Evolutionary conservation across 30 jellyfish, hydroid and myxozoan genomes (phyloP).

Genomic region (Sanderia malayensis): DNA sequence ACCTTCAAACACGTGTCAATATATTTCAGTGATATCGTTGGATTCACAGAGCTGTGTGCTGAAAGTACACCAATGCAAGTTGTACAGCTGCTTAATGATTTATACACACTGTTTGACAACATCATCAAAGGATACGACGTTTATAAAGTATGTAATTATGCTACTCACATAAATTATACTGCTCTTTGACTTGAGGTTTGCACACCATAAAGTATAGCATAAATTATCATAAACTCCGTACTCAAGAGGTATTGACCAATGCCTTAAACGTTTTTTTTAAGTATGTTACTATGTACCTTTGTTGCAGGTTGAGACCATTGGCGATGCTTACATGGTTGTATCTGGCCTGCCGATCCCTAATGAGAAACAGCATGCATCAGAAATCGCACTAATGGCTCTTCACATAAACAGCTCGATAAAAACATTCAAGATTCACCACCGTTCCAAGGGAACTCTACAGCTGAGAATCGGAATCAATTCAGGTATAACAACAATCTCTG

Average conservation of each 20-base stretch:
- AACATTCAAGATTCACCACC: conserved; percentile 47
- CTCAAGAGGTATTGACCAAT: not conserved
- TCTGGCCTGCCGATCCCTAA: conserved; percentile 91
- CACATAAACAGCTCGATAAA: conserved; percentile 68
- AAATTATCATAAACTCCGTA: too few species aligned
- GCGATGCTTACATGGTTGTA: conserved; percentile 97
- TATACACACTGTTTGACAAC: conserved; percentile 84
- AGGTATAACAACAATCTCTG: too few species aligned
- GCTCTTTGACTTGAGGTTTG: not conserved
- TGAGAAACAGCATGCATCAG: conserved; percentile 83
- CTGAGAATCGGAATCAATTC: conserved; percentile 84
- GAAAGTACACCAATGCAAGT: conserved; percentile 84
- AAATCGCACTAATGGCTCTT: conserved; percentile 78
- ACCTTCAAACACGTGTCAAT: conserved; percentile 79
- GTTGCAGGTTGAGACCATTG: conserved; percentile 82
- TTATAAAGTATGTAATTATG: conserved; percentile 55
- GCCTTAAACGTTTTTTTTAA: too few species aligned
- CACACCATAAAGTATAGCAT: too few species aligned
- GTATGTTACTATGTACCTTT: not conserved
- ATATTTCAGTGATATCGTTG: conserved; percentile 90
- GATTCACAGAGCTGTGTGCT: conserved; percentile 82
- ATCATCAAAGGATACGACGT: conserved; percentile 77
- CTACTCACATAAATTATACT: not conserved
- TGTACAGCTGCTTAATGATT: conserved; percentile 74
- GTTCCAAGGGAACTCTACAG: too few species aligned